Percentiles rank a stretch among this genome's conserved stretches.
Conservation (phyloP, 35 echinoderm and acorn worm species). For the Apostichopus japonicus region DNA sequence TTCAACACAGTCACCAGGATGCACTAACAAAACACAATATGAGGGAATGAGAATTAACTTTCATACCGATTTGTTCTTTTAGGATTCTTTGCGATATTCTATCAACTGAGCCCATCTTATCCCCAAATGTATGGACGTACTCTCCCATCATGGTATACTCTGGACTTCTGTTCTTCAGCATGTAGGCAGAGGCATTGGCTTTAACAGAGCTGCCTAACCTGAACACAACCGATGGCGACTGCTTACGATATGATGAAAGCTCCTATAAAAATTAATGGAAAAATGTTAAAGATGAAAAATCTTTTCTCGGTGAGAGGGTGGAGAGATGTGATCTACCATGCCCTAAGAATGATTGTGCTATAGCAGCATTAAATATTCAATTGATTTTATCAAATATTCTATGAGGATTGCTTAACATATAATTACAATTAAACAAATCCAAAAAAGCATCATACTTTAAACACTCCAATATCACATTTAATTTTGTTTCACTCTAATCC, state of each 20-base stretch:
- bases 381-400: too few species aligned
- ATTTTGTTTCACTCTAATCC: too few species aligned
- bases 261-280: constrained; percentile 62
- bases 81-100: constrained; percentile 91
- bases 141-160: constrained; percentile 97
- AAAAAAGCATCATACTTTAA: too few species aligned
- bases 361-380: too few species aligned
- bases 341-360: too few species aligned
- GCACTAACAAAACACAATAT: too few species aligned
- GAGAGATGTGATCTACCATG: neutral
- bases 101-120: constrained; percentile 89
- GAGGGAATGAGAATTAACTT: too few species aligned
- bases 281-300: neutral
- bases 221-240: constrained; percentile 62
- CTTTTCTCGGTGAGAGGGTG: neutral
- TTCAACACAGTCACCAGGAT: too few species aligned
- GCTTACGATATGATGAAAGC: constrained; percentile 79
- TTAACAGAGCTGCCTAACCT: constrained; percentile 74
- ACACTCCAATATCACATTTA: too few species aligned
- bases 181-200: constrained; percentile 68
- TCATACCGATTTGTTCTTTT: constrained; percentile 81
- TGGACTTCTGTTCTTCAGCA: constrained; percentile 91
- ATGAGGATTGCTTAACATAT: too few species aligned
- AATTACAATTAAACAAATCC: too few species aligned
- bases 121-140: constrained; percentile 82